Evolutionary conservation across 2,113 vertebrate genomes (phyloP), one percentile per base, ranked within the genome.

Genomic region (Lophotis ruficrista): DNA sequence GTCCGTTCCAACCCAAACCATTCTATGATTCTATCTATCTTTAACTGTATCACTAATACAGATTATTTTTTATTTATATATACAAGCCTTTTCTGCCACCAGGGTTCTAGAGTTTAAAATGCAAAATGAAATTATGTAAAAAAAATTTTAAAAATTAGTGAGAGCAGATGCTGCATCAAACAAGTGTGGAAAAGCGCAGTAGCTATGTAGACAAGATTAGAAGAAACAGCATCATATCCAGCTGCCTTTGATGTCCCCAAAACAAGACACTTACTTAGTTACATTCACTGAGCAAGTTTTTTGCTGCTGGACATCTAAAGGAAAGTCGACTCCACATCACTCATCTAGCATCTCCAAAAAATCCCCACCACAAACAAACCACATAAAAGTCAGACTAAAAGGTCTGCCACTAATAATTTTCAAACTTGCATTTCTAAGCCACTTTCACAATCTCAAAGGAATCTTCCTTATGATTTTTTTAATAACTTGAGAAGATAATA

Each of bases 191-290:
- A 64, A 69, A 70, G 35, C 41, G 66, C 18, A 76, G 53, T 37
- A 80, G 7, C 38, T n/a, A 18, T 0, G 15, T 14, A 89, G 13
- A 53, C 22, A 1, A 35, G 27, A 53, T 5, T 20, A 1, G 7
- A 38, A 57, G 70, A 66, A 75, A 31, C 8, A 70, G 24, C 30
- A 70, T 23, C 31, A 56, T 20, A 81, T 20, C 21, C 37, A 62
- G 31, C 20, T 79, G 31, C 48, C 37, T 90, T 61, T 50, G 56
- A 57, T 1, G 0, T 27, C n/a, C n/a, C 27, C 27, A 37, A 78
- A 88, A 22, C 41, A 84, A 75, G 45, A 48, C 35, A 27, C 30
- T 31, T 14, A 27, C 30, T 31, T 14, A 57, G 20, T 24, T 22
- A 60, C 12, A 57, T 57, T 75, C 27, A 41, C 10, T 19, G 30